phyloP scores from a whole-genome alignment of 2,888 invertebrate genomes.

The Tuta absoluta region DNA sequence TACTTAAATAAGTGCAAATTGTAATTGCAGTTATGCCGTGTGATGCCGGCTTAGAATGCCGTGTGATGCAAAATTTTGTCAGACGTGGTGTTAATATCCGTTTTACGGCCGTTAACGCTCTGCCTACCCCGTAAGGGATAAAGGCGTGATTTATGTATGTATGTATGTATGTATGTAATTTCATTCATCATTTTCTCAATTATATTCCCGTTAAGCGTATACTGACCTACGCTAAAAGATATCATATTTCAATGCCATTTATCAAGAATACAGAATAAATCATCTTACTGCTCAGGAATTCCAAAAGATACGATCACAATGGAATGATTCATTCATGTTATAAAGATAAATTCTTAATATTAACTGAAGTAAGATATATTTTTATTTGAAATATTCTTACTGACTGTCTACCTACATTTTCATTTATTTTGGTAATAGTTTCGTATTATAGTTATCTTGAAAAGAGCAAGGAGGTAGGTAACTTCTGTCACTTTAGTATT shows the following conservation, averaged over 20 bases:
- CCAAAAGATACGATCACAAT: conserved; percentile 18
- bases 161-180: no score
- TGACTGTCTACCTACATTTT: neutral
- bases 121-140: no score
- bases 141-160: no score
- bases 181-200: conserved; percentile 2
- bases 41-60: no score
- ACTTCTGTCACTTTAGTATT: no score
- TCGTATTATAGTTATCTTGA: no score
- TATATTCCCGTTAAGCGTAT: conserved; percentile 34
- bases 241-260: conserved; percentile 43
- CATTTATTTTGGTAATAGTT: no score
- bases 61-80: no score
- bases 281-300: conserved; percentile 18
- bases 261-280: conserved; percentile 33
- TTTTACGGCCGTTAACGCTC: no score
- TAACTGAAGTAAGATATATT: neutral
- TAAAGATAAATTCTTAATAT: conserved; percentile 8
- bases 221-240: conserved; percentile 54
- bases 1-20: neutral
- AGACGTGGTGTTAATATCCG: no score
- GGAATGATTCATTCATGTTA: conserved; percentile 12
- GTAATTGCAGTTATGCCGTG: no score
- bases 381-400: neutral
- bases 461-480: no score